Percentiles rank a stretch among this genome's conserved stretches.
phyloP scores from a whole-genome alignment of 2,888 invertebrate genomes.

The Tetranychus piercei region DNA sequence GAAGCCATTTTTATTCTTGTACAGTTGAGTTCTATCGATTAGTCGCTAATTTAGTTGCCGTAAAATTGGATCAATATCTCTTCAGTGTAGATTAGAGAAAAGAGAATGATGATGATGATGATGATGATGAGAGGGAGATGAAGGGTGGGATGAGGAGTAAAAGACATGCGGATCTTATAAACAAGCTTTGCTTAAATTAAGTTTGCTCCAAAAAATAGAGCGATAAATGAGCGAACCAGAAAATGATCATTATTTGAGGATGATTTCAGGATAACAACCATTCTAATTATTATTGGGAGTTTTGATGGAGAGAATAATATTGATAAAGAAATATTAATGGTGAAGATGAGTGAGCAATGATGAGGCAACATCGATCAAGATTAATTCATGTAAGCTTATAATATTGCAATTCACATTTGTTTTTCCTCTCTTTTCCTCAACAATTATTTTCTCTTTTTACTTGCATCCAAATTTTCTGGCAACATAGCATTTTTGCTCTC shows the following conservation, averaged over 20 bases:
- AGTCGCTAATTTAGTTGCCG: not conserved
- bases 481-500: too few species aligned
- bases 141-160: conserved; percentile 1
- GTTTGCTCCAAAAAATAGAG: not conserved
- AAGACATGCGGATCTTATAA: not conserved
- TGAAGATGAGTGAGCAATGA: too few species aligned
- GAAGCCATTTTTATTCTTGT: not conserved
- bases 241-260: not conserved
- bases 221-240: conserved; percentile 2
- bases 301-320: not conserved
- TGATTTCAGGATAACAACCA: not conserved
- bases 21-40: not conserved
- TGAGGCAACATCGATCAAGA: too few species aligned
- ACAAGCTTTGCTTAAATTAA: conserved; percentile 2
- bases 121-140: not conserved
- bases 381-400: too few species aligned
- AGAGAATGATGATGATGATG: not conserved
- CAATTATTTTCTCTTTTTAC: too few species aligned
- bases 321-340: not conserved
- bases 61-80: not conserved
- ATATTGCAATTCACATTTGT: too few species aligned
- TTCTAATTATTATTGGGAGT: not conserved
- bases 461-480: too few species aligned
- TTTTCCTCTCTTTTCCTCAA: too few species aligned
- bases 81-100: not conserved